Evolutionary conservation across 1,140 invertebrate genomes (phyloP), one percentile per base, ranked within the genome.

Genomic region (Plutomurus gul): DNA sequence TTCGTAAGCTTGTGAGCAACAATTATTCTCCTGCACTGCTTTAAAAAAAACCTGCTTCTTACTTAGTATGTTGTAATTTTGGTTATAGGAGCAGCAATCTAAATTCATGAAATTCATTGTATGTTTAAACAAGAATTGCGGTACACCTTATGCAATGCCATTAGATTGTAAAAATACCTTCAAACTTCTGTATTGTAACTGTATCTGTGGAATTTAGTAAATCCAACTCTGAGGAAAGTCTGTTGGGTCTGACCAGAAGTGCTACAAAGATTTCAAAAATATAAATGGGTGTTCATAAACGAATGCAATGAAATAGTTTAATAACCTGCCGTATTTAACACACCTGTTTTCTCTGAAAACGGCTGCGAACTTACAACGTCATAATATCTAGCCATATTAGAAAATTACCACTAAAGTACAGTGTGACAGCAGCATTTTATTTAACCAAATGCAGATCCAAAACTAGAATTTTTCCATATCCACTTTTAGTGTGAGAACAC

Each of bases 1-100:
- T 72, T 72, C 70, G 25, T 72, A 72, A 25, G 70, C 36, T 40
- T 43, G 70, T 5, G 70, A 40, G 70, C 70, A 72, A 18, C 70
- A 72, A 40, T 43, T 20, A 16, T 72, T 39, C 25, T 72, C 36
- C 13, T 72, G 70, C 3, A 72, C 37, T 5, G 37, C 70, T 43
- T 27, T 39, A 18, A 30, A 72, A 11, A 72, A 46, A 6, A 40
- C 37, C 22, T 72, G 70, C 2, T 25, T 72, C 5, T 30, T 30
- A 10, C 40, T 13, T 18, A 72, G 36, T 20, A 72, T 43, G 39
- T 72, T 39, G 20, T 72, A 72, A 25, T 33, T 30, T 65, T 65
- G 56, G 18, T 72, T 37, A 18, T 72, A 46, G 0, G 39, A 72
- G 70, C 36, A 72, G 36, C 36, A 72, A n/a, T 25, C 56, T 72